Percentiles rank a stretch among this genome's conserved stretches.
Evolutionary conservation across 1,140 invertebrate genomes (phyloP).

Genomic region (Sarcophaga bullata): DNA sequence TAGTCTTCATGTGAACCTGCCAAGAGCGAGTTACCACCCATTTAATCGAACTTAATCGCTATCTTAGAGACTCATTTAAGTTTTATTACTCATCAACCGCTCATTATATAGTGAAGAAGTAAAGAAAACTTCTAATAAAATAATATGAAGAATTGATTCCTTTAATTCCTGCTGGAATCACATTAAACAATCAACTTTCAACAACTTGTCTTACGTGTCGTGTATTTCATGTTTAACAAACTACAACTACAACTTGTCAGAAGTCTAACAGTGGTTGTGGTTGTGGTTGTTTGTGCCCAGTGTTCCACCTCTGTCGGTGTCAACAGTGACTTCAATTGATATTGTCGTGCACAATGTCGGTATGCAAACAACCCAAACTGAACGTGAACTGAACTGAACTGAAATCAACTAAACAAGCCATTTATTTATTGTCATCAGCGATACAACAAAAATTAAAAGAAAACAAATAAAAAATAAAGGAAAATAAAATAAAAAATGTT

Average conservation of each 20-base stretch:
- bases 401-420: no score
- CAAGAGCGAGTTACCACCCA: no score
- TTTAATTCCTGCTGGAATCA: no score
- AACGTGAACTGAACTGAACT: no score
- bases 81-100: no score
- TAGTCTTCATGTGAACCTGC: no score
- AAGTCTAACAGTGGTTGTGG: not conserved
- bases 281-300: not conserved
- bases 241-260: conserved; percentile 29
- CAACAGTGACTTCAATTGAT: conserved; percentile 36
- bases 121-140: no score
- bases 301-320: conserved; percentile 23
- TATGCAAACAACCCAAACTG: not conserved
- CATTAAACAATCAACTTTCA: conserved; percentile 5
- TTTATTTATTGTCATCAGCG: conserved; percentile 34
- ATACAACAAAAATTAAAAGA: not conserved
- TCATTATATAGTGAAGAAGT: no score
- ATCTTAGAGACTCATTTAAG: no score
- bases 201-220: conserved; percentile 10
- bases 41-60: no score
- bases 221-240: conserved; percentile 5
- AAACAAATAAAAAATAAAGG: not conserved
- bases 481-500: not conserved
- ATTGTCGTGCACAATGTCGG: conserved; percentile 30
- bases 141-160: no score